Conservation (phyloP, 2,113 vertebrate species). For the Rhinolophus sinicus region DNA sequence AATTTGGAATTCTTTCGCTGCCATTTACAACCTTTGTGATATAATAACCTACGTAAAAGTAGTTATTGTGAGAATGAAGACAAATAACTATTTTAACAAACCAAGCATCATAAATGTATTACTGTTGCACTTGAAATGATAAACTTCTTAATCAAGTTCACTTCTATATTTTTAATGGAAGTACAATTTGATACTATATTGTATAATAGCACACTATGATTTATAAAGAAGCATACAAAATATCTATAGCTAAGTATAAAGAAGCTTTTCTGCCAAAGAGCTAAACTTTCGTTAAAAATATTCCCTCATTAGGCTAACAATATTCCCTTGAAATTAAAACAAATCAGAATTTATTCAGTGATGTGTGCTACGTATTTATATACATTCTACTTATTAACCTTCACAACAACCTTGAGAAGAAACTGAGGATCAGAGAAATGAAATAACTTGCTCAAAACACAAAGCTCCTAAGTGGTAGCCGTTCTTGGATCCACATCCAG, state of each 20-base stretch:
- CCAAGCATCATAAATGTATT: not conserved
- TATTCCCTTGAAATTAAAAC: constrained; percentile 44
- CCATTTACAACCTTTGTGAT: constrained; percentile 7
- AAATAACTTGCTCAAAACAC: not conserved
- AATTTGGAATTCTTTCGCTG: constrained; percentile 41
- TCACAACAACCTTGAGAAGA: constrained; percentile 19
- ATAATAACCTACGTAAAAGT: not conserved
- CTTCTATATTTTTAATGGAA: constrained; percentile 37
- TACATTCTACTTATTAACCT: not conserved
- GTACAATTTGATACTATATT: not conserved
- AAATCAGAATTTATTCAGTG: constrained; percentile 3
- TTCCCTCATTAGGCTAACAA: not conserved
- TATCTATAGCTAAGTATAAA: constrained; percentile 1
- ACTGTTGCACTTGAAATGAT: constrained; percentile 47
- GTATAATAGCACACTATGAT: not conserved
- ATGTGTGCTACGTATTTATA: not conserved
- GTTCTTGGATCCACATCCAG: not conserved
- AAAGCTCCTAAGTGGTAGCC: not conserved
- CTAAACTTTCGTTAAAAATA: constrained; percentile 33
- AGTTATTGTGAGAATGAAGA: not conserved
- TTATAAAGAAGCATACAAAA: constrained; percentile 41
- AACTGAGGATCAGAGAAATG: constrained; percentile 1
- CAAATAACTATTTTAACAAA: constrained; percentile 40
- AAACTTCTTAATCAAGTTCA: constrained; percentile 40
- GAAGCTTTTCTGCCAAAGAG: not conserved